Evolutionary conservation across 1,140 invertebrate species (phyloP).

Genomic region (Drepana arcuata): DNA sequence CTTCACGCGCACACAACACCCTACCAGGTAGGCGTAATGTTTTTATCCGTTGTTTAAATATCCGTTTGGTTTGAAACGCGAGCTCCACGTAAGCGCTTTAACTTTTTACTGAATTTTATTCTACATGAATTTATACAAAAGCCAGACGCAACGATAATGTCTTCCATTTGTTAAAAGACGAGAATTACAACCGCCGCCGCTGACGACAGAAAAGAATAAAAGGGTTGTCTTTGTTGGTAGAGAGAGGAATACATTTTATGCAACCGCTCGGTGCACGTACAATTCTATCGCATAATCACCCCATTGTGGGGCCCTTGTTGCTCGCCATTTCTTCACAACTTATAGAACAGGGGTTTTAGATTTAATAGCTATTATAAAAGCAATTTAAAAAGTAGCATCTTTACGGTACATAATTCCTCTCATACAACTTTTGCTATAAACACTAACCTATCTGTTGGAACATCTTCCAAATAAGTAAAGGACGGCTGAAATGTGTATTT

Average conservation of each 20-base stretch:
- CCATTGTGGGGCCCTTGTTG: conserved; percentile 21
- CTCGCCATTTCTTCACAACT: conserved; percentile 7
- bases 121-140: conserved; percentile 55
- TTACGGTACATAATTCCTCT: background rate
- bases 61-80: conserved; percentile 29
- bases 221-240: conserved; percentile 41
- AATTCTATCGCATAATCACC: conserved; percentile 30
- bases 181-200: conserved; percentile 35
- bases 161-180: conserved; percentile 57
- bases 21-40: conserved; percentile 10
- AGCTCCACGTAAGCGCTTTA: conserved; percentile 39
- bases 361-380: conserved; percentile 1
- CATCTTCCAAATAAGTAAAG: background rate
- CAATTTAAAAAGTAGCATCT: background rate
- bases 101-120: conserved; percentile 51
- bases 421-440: background rate
- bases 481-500: background rate
- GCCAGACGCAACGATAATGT: conserved; percentile 50
- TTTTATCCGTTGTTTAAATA: conserved; percentile 29
- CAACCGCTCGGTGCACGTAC: conserved; percentile 22
- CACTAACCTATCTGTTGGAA: background rate
- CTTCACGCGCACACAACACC: conserved; percentile 10
- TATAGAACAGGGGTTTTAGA: conserved; percentile 1
- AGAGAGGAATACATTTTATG: conserved; percentile 38
- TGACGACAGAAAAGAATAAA: conserved; percentile 42